Conservation (phyloP, 2,113 vertebrate genomes). For the Geococcyx californianus region DNA sequence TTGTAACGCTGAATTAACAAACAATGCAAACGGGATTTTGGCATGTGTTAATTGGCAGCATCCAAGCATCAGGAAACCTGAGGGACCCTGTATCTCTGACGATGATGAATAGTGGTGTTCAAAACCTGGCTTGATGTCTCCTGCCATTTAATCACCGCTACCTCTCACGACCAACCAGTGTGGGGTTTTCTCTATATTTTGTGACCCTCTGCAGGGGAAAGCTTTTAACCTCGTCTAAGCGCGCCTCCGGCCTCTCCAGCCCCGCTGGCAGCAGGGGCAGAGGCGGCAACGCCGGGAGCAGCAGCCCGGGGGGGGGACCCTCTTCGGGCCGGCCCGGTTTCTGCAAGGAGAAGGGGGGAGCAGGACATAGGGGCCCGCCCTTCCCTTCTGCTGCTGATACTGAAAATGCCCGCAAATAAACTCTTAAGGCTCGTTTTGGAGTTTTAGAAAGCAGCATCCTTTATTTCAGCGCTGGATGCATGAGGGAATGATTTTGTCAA, state of each 20-base stretch:
- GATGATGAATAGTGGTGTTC: accelerated
- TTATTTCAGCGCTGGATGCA: no score
- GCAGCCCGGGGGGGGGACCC: no score
- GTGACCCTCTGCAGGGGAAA: not conserved
- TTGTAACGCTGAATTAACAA: not conserved
- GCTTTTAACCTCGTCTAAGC: accelerated
- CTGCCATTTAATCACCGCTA: not conserved
- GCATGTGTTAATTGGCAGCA: not conserved
- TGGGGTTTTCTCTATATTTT: accelerated
- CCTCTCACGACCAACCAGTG: not conserved
- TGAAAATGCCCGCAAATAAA: no score
- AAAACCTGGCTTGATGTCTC: not conserved
- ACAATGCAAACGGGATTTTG: not conserved
- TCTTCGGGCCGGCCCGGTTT: accelerated
- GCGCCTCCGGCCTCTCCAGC: no score
- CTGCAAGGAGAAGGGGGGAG: no score
- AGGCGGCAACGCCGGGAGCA: no score
- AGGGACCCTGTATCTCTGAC: not conserved
- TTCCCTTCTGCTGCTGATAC: no score
- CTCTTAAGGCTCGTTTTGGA: no score
- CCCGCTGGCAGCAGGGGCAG: accelerated
- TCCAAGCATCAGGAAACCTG: not conserved
- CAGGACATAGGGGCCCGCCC: no score
- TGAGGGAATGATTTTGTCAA: no score
- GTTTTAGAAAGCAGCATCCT: no score